phyloP scores from a whole-genome alignment of 2,113 vertebrate species.

The Xenus cinereus region DNA sequence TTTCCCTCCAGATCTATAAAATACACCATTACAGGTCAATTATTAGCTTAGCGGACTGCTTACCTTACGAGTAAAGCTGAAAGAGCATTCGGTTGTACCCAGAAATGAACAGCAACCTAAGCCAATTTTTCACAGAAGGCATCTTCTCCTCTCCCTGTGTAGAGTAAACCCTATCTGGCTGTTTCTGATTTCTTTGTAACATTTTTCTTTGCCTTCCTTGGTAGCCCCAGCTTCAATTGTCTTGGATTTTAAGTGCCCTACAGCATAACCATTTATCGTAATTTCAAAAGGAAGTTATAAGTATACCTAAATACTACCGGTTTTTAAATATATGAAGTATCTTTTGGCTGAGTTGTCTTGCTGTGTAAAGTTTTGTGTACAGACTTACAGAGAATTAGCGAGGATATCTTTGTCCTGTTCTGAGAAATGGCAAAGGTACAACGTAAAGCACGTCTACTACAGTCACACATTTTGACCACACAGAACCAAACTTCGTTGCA shows the following conservation, averaged over 20 bases:
- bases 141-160: rapidly evolving
- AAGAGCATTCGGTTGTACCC: background rate
- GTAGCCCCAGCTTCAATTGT: background rate
- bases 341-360: background rate
- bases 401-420: background rate
- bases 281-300: background rate
- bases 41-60: background rate
- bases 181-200: background rate
- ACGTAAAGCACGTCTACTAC: background rate
- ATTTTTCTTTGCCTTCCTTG: background rate
- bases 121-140: background rate
- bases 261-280: background rate
- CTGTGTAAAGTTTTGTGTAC: background rate
- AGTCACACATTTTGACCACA: background rate
- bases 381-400: background rate
- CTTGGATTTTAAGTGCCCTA: background rate
- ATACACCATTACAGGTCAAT: background rate
- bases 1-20: background rate
- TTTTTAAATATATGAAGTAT: background rate
- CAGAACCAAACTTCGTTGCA: background rate
- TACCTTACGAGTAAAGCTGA: background rate
- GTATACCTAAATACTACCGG: background rate
- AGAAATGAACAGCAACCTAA: background rate
- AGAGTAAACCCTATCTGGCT: background rate
- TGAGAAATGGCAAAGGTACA: background rate